These are phyloP conservation scores for Leucoma salicis DNA, from an alignment of 2,888 invertebrate species.

Conservation along the genomic window DNA sequence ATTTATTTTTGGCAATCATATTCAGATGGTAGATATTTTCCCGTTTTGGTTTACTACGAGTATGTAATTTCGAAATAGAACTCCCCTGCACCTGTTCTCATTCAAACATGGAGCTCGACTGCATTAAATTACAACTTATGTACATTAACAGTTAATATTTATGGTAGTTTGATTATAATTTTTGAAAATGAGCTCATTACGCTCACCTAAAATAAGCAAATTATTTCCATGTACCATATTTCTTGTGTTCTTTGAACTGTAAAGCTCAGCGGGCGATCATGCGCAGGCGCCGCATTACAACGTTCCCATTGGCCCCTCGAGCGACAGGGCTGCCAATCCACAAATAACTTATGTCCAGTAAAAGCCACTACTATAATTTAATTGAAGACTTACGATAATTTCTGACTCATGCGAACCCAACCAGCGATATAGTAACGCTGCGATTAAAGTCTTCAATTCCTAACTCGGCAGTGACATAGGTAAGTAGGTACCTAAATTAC, in stretches of 20 bases:
- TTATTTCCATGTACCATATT: conserved; percentile 40
- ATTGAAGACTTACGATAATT: conserved; percentile 63
- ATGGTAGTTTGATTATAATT: conserved; percentile 1
- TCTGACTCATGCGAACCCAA: conserved; percentile 42
- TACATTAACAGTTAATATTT: too few species aligned
- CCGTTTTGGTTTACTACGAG: too few species aligned
- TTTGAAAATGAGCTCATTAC: conserved; percentile 21
- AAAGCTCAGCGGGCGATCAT: conserved; percentile 68
- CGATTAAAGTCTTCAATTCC: conserved; percentile 41
- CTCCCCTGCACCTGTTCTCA: too few species aligned
- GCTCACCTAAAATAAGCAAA: conserved; percentile 29
- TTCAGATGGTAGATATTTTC: too few species aligned
- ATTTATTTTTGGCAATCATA: conserved; percentile 53
- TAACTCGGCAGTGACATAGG: conserved; percentile 19
- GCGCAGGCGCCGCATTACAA: conserved; percentile 74
- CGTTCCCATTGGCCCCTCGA: conserved; percentile 66
- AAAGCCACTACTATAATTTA: conserved; percentile 66
- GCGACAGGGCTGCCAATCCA: conserved; percentile 75
- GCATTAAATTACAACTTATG: too few species aligned
- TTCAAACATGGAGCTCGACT: too few species aligned
- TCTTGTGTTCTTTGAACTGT: conserved; percentile 55
- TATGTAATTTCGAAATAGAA: too few species aligned
- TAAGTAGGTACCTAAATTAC: too few species aligned
- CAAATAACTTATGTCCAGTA: conserved; percentile 59
- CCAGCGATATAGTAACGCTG: conserved; percentile 45